Evolutionary conservation across 1,140 invertebrate species (phyloP).

Genomic region (Saccostrea cuccullata): DNA sequence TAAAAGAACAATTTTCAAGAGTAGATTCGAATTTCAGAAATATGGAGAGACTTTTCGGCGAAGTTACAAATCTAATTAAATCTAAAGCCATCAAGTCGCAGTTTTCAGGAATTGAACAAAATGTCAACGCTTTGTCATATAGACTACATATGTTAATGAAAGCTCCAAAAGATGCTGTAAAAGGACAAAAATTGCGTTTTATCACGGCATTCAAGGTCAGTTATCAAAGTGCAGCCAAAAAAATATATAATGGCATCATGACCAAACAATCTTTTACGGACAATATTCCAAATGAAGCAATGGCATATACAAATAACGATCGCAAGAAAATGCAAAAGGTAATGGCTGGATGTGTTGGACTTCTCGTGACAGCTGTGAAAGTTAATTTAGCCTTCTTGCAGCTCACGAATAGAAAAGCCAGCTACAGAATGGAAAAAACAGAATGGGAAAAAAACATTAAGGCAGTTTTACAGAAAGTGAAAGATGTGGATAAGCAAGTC

Average conservation of each 20-base stretch:
- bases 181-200: neutral
- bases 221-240: slow-evolving; percentile 24
- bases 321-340: too few relatives aligned
- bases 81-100: neutral
- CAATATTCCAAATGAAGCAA: slow-evolving; percentile 16
- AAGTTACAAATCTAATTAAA: slow-evolving; percentile 17
- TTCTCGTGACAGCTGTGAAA: neutral
- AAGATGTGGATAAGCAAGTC: neutral
- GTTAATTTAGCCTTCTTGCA: neutral
- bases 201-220: neutral
- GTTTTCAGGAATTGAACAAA: neutral
- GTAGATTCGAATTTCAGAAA: slow-evolving; percentile 32
- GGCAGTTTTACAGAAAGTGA: neutral
- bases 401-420: neutral
- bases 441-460: slow-evolving; percentile 23
- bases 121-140: neutral
- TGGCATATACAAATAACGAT: neutral
- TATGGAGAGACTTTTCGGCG: slow-evolving; percentile 1
- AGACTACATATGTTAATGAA: neutral
- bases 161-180: neutral
- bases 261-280: neutral
- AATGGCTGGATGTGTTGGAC: too few relatives aligned
- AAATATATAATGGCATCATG: neutral
- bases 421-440: slow-evolving; percentile 4
- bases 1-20: slow-evolving; percentile 28